Evolutionary conservation across 2,113 vertebrate genomes (phyloP), one percentile per base, ranked within the genome.

Genomic region (Hucho hucho): DNA sequence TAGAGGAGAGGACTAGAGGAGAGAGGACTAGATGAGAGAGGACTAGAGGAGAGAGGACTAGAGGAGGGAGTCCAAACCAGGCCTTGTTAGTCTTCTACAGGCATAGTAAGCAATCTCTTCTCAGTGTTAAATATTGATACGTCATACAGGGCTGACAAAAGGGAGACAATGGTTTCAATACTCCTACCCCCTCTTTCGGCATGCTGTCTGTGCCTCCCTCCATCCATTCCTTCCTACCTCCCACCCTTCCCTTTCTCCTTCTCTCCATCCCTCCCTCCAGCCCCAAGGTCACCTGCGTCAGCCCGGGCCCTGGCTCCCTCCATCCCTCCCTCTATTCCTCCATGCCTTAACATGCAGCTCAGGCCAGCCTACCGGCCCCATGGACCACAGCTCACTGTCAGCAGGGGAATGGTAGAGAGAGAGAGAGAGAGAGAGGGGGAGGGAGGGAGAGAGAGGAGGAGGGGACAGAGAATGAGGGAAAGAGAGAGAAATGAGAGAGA

Each of bases 261-360:
- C 7, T 37, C 37, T 37, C 37, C 37, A 9, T 37, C 37, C 7
- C 37, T 37, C 37, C 37, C 37, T 80, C 47, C 61, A 75, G 71
- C 74, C 53, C 25, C 82, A 85, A 87, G 83, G 86, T 87, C 84
- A 86, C 77, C 82, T 66, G 74, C 70, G 72, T 76, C 77, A 79
- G 82, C 12, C 82, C 2, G 13, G n/a, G 58, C n/a, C 69, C 78
- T 82, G 86, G 58, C 6, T 69, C 78, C 80, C 84, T 81, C 77
- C 80, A 76, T 49, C 61, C 61, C 66, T 81, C 67, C 64, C 70
- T 75, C 69, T 69, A 66, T 70, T 70, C 75, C 63, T 66, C 78
- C 64, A 49, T 49, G 78, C 67, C 69, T 84, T 81, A 85, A 58
- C 74, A 85, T 81, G 77, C 80, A 75, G 71, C 69, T 66, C 69